Evolutionary conservation across 2,888 invertebrate genomes (phyloP).

Genomic region (Spodoptera exigua): DNA sequence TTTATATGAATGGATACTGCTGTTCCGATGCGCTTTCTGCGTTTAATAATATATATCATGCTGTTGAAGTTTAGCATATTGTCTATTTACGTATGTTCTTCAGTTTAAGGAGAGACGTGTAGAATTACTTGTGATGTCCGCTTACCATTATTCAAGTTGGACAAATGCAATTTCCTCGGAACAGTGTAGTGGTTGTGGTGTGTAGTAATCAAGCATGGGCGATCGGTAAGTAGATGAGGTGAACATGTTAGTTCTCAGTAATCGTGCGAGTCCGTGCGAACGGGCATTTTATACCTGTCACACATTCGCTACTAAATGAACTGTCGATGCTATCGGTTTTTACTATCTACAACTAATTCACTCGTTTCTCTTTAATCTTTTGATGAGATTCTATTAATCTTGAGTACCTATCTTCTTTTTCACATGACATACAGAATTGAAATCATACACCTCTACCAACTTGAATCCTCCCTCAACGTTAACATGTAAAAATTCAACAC

Average conservation of each 20-base stretch:
- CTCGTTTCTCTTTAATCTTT: slow-evolving; percentile 27
- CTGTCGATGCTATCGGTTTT: slow-evolving; percentile 50
- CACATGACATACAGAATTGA: background rate
- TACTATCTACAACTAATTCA: slow-evolving; percentile 43
- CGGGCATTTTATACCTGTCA: slow-evolving; percentile 73
- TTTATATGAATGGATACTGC: slow-evolving; percentile 54
- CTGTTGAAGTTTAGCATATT: slow-evolving; percentile 35
- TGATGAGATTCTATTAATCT: slow-evolving; percentile 14
- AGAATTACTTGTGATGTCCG: slow-evolving; percentile 19
- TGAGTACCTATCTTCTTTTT: slow-evolving; percentile 4
- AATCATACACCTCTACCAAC: slow-evolving; percentile 5
- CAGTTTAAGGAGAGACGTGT: slow-evolving; percentile 25
- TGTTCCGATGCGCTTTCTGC: slow-evolving; percentile 53
- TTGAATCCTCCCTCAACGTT: slow-evolving; percentile 25
- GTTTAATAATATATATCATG: slow-evolving; percentile 47
- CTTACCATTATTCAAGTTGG: slow-evolving; percentile 35
- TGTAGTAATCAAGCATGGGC: slow-evolving; percentile 49
- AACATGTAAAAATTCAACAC: slow-evolving; percentile 62
- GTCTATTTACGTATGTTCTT: slow-evolving; percentile 22
- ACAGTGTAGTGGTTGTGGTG: slow-evolving; percentile 26
- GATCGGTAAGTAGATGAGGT: slow-evolving; percentile 53
- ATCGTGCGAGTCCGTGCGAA: slow-evolving; percentile 73
- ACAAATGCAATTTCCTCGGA: slow-evolving; percentile 48
- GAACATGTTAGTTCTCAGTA: slow-evolving; percentile 64
- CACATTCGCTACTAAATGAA: slow-evolving; percentile 59